Conservation (phyloP, 2,113 vertebrate genomes). For the Hydropotes inermis region DNA sequence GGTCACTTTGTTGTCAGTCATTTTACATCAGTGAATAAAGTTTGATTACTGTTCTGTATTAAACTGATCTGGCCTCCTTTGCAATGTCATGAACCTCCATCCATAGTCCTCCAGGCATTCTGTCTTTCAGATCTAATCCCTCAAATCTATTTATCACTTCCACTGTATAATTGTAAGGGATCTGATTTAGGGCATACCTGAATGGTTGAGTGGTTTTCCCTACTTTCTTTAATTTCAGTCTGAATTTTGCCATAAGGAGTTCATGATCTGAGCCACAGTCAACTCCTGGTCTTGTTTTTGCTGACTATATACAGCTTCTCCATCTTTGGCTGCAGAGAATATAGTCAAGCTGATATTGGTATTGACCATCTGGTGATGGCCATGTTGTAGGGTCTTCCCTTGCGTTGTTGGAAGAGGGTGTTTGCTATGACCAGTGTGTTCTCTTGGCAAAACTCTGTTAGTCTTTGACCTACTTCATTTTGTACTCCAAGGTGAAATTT, state of each 20-base stretch:
- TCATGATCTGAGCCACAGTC: neutral
- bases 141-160: neutral
- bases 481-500: neutral
- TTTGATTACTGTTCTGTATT: neutral
- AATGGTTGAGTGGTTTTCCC: neutral
- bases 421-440: neutral
- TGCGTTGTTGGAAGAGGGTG: neutral
- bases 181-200: neutral
- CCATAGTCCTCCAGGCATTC: neutral
- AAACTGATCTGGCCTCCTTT: neutral
- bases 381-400: neutral
- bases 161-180: neutral
- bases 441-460: neutral
- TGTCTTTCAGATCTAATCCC: neutral
- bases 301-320: neutral
- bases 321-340: neutral
- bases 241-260: neutral
- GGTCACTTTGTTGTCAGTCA: neutral
- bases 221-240: neutral
- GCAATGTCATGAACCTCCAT: neutral
- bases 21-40: neutral
- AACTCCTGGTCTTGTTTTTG: neutral
- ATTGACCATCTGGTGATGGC: neutral
- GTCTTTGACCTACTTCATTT: neutral
- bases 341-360: neutral